phyloP scores from a whole-genome alignment of 2,888 invertebrate species.

The Brachylomia viminalis region DNA sequence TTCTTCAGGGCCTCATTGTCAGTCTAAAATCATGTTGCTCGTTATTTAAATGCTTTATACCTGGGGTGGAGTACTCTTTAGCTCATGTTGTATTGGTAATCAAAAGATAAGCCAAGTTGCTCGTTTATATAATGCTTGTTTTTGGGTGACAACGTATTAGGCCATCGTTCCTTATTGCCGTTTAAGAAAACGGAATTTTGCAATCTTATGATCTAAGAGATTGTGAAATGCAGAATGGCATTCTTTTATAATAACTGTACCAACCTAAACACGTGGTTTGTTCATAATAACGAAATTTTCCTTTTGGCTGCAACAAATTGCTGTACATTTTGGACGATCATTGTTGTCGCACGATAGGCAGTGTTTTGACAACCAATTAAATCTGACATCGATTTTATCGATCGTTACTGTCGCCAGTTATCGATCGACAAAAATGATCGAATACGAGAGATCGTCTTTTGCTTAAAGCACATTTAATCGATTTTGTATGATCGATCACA shows the following conservation, averaged over 20 bases:
- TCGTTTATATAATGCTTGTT: background rate
- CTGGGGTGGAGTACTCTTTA: background rate
- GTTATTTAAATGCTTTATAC: background rate
- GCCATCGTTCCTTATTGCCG: background rate
- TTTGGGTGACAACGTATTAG: background rate
- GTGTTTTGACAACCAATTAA: background rate
- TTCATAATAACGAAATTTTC: background rate
- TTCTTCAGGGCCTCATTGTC: slow-evolving; percentile 87
- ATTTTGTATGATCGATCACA: background rate
- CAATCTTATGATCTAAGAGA: too few relatives aligned
- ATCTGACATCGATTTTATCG: background rate
- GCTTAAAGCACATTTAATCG: background rate
- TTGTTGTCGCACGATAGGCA: background rate
- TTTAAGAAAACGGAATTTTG: too few relatives aligned
- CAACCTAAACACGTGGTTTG: background rate
- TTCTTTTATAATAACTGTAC: background rate
- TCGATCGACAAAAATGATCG: background rate
- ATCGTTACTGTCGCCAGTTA: background rate
- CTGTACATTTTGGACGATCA: background rate
- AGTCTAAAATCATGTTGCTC: slow-evolving; percentile 72
- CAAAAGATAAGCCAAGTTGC: background rate
- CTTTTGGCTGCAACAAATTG: background rate
- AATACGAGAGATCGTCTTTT: background rate
- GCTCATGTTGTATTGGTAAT: background rate
- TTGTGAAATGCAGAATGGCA: background rate